phyloP scores from a whole-genome alignment of 64 coral and sea anemone species.

The Anthopleura sola region DNA sequence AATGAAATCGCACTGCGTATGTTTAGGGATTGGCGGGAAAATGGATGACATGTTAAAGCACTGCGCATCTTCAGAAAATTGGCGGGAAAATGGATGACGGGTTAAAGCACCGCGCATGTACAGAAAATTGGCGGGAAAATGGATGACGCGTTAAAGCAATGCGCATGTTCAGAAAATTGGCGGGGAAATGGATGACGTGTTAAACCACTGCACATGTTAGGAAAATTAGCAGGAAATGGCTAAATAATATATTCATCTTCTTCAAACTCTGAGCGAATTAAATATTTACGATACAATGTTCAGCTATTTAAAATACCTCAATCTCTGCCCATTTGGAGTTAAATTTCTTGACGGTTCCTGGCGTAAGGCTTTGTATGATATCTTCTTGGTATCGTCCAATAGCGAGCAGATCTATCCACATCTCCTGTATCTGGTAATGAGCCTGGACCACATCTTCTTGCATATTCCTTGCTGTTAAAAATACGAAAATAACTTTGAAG shows the following conservation, averaged over 20 bases:
- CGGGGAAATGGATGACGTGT: too few relatives aligned
- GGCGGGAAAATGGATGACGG: neutral
- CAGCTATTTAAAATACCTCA: neutral
- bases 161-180: neutral
- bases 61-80: neutral
- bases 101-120: neutral
- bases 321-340: neutral
- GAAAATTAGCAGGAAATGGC: too few relatives aligned
- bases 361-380: neutral
- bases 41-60: neutral
- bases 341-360: neutral
- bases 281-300: too few relatives aligned
- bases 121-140: neutral
- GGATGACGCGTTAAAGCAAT: neutral
- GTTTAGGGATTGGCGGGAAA: neutral
- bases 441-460: conserved; percentile 10
- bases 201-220: too few relatives aligned
- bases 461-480: neutral
- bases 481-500: neutral
- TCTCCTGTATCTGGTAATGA: neutral
- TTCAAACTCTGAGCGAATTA: neutral
- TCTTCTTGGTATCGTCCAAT: neutral
- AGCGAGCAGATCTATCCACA: neutral
- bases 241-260: neutral
- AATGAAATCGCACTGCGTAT: neutral